Base-by-base conservation (phyloP, 2,888 invertebrate genomes). In the Trisateles emortualis region DNA sequence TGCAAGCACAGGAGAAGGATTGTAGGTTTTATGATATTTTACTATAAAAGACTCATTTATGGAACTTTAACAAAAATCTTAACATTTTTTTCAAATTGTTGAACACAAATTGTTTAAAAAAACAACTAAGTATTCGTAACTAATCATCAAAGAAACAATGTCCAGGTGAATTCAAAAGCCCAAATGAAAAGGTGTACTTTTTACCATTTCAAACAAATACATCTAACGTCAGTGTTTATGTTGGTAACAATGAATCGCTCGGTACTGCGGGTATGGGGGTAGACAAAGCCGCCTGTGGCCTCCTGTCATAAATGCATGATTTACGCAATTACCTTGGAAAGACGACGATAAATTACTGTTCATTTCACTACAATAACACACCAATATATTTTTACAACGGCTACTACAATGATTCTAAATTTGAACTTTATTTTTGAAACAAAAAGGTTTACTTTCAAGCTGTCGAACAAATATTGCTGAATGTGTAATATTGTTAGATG, bases 271-370 rank as follows among this genome's bases (percentile, higher is more conserved):
- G 76, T 71, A 73, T 76, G 79, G 72, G 68, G 53, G 80, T 80
- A 89, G 84, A 90, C 91, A 90, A 89, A 84, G 81, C 78, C 69
- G 70, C 72, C 78, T 78, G 81, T 79, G 78, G 83, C 79, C 74
- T 75, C 72, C 80, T 89, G 92, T 92, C 92, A 92, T 92, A 92
- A 92, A 92, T 88, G 78, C 79, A 88, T 92, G 92, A 92, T 92
- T 92, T 92, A 92, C 89, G 86, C 89, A 86, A 90, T 88, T 86
- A 87, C 84, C 83, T 84, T 81, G 84, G 84, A 87, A 88, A 88
- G 87, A 85, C 84, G 84, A 83, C 84, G 80, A 92, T 91, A 91
- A 91, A 91, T 91, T 89, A 88, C 84, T 80, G 84, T 87, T 86
- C 86, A 85, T 82, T 86, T 83, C 76, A 84, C 84, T 84, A 79